These are phyloP conservation scores for Clarias magur DNA, from an alignment of 2,113 vertebrate species.

Conservation along the genomic window DNA sequence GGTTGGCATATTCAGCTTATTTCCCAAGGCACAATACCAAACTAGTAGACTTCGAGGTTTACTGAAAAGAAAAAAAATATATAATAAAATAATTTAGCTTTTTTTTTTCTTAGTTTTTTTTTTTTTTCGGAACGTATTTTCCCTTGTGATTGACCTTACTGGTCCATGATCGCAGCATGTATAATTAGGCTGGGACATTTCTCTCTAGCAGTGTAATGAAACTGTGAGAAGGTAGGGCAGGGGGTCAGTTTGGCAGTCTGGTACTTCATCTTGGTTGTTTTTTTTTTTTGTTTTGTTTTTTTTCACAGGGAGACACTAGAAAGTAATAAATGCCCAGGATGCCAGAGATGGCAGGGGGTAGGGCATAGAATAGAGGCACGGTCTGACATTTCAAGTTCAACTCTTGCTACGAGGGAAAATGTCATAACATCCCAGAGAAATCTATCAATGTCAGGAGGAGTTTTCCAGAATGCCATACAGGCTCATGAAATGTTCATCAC, in stretches of 20 bases:
- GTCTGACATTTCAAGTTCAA: slow-evolving; percentile 68
- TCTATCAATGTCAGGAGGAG: slow-evolving; percentile 62
- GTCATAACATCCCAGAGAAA: slow-evolving; percentile 62
- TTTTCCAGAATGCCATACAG: slow-evolving; percentile 55
- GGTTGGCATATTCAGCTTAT: background rate
- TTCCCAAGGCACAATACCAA: background rate
- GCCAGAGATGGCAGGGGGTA: slow-evolving; percentile 46
- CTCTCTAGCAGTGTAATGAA: slow-evolving; percentile 18
- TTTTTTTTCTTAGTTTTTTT: slow-evolving; percentile 1
- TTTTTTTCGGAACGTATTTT: background rate
- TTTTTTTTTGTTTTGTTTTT: background rate
- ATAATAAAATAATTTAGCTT: background rate
- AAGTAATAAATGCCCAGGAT: slow-evolving; percentile 41
- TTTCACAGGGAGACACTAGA: slow-evolving; percentile 31
- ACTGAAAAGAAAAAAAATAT: background rate
- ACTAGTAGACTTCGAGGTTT: background rate
- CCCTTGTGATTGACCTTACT: background rate
- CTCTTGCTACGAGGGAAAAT: slow-evolving; percentile 59
- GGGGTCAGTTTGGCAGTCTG: slow-evolving; percentile 7
- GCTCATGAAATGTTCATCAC: slow-evolving; percentile 10
- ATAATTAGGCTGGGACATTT: slow-evolving; percentile 24
- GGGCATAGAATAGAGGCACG: slow-evolving; percentile 40
- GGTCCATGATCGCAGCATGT: background rate
- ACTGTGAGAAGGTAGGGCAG: slow-evolving; percentile 4
- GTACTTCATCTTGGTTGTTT: slow-evolving; percentile 22